phyloP scores from a whole-genome alignment of 2,888 invertebrate genomes.

The Meganola albula region DNA sequence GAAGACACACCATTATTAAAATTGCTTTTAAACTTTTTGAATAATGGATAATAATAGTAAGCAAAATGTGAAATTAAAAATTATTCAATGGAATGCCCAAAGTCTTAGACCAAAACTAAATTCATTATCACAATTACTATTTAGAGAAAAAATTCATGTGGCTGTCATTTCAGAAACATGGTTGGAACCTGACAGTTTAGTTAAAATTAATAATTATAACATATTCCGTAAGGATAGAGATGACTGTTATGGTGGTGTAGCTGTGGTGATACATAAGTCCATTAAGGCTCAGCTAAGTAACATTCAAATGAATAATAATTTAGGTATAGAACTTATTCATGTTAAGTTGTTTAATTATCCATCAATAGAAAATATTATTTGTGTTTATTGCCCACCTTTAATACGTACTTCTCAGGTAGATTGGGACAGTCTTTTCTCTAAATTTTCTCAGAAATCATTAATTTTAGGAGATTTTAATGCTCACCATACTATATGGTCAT shows the following conservation, averaged over 20 bases:
- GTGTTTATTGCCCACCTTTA: background rate
- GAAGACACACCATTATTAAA: background rate
- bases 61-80: conserved; percentile 1
- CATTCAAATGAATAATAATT: background rate
- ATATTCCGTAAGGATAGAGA: background rate
- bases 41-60: background rate
- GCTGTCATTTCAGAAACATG: background rate
- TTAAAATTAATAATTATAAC: background rate
- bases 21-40: background rate
- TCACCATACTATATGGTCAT: background rate
- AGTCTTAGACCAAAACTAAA: conserved; percentile 1
- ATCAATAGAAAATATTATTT: background rate
- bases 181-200: background rate
- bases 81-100: conserved; percentile 2
- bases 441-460: background rate
- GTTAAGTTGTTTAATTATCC: background rate
- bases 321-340: background rate
- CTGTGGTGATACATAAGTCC: background rate
- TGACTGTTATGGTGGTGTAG: background rate
- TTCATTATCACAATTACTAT: background rate
- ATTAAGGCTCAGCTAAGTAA: background rate
- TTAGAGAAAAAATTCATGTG: background rate
- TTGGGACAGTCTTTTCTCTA: background rate
- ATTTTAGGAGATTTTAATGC: background rate
- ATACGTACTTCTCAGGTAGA: background rate